Evolutionary conservation across 1,140 invertebrate species (phyloP), one percentile per base, ranked within the genome.

Genomic region (Listronotus oregonensis): DNA sequence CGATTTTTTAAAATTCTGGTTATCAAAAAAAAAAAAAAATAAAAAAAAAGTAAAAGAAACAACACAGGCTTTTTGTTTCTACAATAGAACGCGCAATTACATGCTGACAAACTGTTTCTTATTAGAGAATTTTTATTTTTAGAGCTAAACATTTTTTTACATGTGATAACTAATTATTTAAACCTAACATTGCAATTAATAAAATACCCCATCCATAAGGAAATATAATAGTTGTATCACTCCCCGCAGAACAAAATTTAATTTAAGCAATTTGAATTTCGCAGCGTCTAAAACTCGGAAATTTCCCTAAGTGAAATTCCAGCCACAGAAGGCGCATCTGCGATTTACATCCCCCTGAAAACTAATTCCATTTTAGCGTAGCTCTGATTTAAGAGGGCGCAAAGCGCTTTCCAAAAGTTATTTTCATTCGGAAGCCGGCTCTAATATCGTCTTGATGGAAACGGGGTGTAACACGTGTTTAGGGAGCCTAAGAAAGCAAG

Each of bases 381-480:
- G 64, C 49, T 46, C 51, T 71, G 69, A 70, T 70, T 72, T 70
- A 71, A 55, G 32, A 52, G 56, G 40, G 61, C 66, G 66, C 56
- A 70, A 68, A 72, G 51, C 64, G 61, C 66, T 72, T 65, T 70
- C 60, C 62, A 66, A 66, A 71, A 70, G 58, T 72, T 72, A 67
- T 69, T 70, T 70, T 56, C 59, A 66, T 69, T 62, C 67, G 46
- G 63, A 69, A 69, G 61, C 58, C 67, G 56, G 56, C 64, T 63
- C 69, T 68, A 71, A 71, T 71, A 69, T 69, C 64, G 58, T 69
- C 64, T 71, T 71, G 67, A 69, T 66, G 67, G 49, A 58, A 69
- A 63, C 42, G 34, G 64, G 70, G 66, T 62, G 70, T 66, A 71
- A 71, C 70, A 71, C 67, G 64, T 71, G 70, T 71, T 64, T 14